Evolutionary conservation across 2,797 vertebrate genomes (phyloP).

Genomic region (Enteromius anoplus): DNA sequence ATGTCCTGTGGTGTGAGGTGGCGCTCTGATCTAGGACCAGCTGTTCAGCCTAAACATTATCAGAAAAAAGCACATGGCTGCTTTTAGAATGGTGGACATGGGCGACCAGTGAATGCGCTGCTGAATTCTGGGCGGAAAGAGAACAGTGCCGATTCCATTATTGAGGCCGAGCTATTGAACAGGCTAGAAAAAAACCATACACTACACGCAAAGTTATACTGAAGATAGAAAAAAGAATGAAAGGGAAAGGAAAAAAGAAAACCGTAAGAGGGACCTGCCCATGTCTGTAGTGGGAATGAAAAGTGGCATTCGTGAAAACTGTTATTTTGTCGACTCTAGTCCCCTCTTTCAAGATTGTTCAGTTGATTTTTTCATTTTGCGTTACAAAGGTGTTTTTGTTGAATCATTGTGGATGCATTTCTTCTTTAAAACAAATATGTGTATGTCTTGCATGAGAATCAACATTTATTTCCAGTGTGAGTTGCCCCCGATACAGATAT

Average conservation of each 20-base stretch:
- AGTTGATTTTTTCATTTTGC: background rate
- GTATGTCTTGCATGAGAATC: background rate
- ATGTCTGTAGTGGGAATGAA: background rate
- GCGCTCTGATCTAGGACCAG: slow-evolving; percentile 39
- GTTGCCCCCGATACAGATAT: too few relatives aligned
- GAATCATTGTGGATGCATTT: background rate
- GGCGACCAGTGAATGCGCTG: slow-evolving; percentile 6
- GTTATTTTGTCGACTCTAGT: background rate
- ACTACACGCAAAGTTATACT: background rate
- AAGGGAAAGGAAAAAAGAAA: background rate
- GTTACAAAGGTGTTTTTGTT: background rate
- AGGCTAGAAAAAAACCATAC: background rate
- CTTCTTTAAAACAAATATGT: background rate
- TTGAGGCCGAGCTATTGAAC: background rate
- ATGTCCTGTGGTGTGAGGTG: slow-evolving; percentile 49
- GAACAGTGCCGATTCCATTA: background rate
- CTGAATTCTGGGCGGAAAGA: background rate
- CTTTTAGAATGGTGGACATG: slow-evolving; percentile 13
- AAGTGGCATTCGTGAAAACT: background rate
- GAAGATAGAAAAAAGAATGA: background rate
- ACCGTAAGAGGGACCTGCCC: background rate
- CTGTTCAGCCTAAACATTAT: slow-evolving; percentile 52
- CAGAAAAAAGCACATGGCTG: slow-evolving; percentile 39
- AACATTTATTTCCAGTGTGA: too few relatives aligned
- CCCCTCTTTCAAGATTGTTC: background rate